Percentiles rank a stretch among this genome's conserved stretches.
Evolutionary conservation across 2,113 vertebrate species (phyloP).

Genomic region (Catharus fuscescens): DNA sequence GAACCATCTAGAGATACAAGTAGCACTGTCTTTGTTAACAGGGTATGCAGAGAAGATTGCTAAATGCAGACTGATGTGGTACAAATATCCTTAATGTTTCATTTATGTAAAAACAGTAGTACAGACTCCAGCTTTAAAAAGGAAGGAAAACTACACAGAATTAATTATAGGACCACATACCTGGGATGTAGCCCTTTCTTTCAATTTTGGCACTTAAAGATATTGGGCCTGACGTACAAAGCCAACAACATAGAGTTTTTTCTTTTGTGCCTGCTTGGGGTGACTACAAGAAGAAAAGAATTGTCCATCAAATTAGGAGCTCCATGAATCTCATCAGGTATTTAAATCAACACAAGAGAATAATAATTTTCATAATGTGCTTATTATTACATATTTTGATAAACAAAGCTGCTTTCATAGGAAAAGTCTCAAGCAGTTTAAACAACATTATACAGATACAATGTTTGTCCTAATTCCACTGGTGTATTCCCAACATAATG

Average conservation of each 20-base stretch:
- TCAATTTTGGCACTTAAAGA: slow-evolving; percentile 99
- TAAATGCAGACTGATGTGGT: background rate
- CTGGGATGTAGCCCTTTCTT: slow-evolving; percentile 97
- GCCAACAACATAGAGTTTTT: slow-evolving; percentile 98
- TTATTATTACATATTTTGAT: background rate
- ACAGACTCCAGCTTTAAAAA: background rate
- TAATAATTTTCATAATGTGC: background rate
- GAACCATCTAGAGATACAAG: background rate
- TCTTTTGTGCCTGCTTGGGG: slow-evolving; percentile 98
- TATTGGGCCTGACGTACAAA: slow-evolving; percentile 99
- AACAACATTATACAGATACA: background rate
- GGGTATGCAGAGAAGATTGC: background rate
- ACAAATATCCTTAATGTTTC: background rate
- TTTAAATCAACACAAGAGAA: background rate
- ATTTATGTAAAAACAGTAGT: background rate
- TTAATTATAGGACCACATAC: slow-evolving; percentile 65
- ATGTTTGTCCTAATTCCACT: background rate
- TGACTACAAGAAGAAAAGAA: slow-evolving; percentile 78
- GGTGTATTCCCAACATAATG: background rate
- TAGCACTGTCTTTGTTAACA: background rate
- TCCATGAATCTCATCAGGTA: background rate
- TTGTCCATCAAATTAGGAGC: background rate
- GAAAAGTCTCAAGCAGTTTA: background rate
- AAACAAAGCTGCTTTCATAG: background rate
- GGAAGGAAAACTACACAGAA: background rate